Conservation (phyloP, 2,113 vertebrate species). For the Phaetusa simplex region DNA sequence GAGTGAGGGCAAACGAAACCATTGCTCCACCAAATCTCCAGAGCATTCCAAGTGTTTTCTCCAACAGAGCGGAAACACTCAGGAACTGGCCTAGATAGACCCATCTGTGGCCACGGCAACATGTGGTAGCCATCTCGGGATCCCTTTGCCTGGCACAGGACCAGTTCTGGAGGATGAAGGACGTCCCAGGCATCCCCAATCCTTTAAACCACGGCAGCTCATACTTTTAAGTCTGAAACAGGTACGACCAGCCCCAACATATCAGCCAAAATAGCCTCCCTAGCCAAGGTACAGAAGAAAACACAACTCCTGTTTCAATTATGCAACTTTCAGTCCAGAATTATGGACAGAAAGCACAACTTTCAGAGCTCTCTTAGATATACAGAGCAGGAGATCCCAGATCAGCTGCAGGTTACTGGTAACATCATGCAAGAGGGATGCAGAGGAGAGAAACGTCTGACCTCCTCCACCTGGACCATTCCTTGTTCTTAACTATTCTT, state of each 20-base stretch:
- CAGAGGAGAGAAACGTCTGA: neutral
- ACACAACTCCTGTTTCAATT: neutral
- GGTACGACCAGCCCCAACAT: fast-evolving
- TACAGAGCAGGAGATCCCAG: neutral
- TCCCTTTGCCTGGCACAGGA: neutral
- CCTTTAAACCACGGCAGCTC: neutral
- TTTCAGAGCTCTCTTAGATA: neutral
- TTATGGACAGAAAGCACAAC: neutral
- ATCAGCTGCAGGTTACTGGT: neutral
- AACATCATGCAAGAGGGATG: neutral
- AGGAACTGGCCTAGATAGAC: neutral
- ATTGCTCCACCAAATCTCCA: neutral
- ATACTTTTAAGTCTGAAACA: neutral
- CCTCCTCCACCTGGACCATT: neutral
- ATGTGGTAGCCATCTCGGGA: fast-evolving
- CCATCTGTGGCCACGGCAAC: neutral
- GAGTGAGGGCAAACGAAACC: neutral
- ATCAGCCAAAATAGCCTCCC: neutral
- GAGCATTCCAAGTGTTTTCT: neutral
- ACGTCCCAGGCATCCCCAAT: neutral
- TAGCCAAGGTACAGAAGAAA: neutral
- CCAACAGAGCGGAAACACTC: neutral
- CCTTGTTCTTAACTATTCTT: neutral
- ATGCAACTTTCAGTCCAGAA: neutral
- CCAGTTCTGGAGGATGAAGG: neutral